These are phyloP conservation scores for Hylia prasina DNA, from an alignment of 2,113 vertebrate species.

Conservation along the genomic window DNA sequence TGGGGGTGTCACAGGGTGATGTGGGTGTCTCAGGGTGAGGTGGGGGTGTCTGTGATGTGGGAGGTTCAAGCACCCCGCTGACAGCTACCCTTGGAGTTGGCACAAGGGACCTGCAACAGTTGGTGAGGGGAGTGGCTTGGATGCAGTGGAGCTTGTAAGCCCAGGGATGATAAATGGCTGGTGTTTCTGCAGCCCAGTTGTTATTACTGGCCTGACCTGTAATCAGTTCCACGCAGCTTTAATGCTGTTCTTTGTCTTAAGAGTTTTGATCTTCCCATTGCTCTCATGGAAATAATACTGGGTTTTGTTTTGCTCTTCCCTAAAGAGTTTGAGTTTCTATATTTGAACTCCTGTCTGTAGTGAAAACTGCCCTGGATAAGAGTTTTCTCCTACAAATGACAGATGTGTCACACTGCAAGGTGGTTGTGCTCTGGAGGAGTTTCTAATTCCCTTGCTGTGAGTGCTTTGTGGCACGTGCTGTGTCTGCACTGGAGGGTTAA, in stretches of 20 bases:
- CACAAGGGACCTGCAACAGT: neutral
- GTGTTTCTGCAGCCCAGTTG: neutral
- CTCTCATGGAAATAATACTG: neutral
- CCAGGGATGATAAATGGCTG: neutral
- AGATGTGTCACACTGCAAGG: neutral
- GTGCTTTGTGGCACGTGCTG: rapidly evolving
- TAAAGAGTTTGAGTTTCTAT: neutral
- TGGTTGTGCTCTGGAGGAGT: neutral
- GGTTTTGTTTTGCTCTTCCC: neutral
- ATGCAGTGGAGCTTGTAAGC: neutral
- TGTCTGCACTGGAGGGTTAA: neutral
- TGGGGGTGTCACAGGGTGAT: neutral
- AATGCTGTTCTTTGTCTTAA: neutral
- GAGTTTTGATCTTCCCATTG: neutral
- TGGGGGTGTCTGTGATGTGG: neutral
- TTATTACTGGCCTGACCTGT: neutral
- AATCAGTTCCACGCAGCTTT: neutral
- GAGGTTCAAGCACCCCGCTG: rapidly evolving
- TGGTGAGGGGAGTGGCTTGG: neutral
- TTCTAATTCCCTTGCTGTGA: neutral
- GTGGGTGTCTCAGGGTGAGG: too few relatives aligned
- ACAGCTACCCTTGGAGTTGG: neutral
- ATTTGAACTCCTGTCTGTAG: neutral
- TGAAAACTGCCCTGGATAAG: neutral
- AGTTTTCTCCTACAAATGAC: neutral